Base-by-base conservation (phyloP, 2,888 invertebrate species). In the Sclerodermus sp. region DNA sequence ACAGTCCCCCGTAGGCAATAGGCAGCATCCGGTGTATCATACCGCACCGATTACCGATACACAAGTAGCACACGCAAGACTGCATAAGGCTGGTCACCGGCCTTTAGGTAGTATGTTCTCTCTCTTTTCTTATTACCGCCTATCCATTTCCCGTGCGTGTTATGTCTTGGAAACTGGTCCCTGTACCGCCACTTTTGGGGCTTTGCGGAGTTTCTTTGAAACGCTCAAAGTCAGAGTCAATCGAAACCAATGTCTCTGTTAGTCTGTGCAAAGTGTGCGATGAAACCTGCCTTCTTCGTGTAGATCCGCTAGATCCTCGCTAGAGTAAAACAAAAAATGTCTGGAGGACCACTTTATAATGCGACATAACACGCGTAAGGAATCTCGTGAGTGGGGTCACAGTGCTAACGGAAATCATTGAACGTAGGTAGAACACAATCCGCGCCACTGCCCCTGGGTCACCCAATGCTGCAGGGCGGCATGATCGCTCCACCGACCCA, bases 391-490 rank as follows among this genome's bases (percentile, higher is more conserved):
- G 34, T 4, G n/a, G 34, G 13, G 10, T 34, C 3, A 13, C 6
- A 34, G 4, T 12, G 12, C 12, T 34, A 34, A 34, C 4, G 8
- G 23, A 23, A 5, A 8, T 5, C 8, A 5, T 23, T 23, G 23
- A 5, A 17, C 34, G 42, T 47, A 77, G 93, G 94, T 51, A 87
- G 96, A 73, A 96, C 96, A 51, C 96, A 96, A 80, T 96, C 96
- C 40, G 96, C 96, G 2, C 94, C 94, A 1, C 80, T 94, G 64
- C 93, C 93, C 18, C 81, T 96, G 48, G 94, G 94, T 1, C 93
- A 94, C 80, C 93, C 94, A 17, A 87, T 92, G 84, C 84, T 94
- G 47, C 83, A 84, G 43, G 80, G 81, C 10, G 80, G 80, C 2
- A 74, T 77, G 46, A 75, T 77, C 53, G 68, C 74, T 74, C 82